Evolutionary conservation across 2,888 invertebrate species (phyloP).

Genomic region (Diogma glabrata): DNA sequence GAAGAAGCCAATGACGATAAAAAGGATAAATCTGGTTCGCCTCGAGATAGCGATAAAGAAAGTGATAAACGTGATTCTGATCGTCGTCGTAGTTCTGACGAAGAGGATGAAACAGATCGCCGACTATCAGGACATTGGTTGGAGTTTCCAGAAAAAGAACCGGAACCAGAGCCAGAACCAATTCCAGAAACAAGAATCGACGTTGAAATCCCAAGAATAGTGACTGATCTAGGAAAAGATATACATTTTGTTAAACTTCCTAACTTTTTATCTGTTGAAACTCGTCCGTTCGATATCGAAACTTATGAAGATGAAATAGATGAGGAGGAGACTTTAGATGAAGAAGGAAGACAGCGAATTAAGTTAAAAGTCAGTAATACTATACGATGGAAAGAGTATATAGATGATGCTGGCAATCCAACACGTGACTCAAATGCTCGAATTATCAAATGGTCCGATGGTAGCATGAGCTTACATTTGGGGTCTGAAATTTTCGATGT

Average conservation of each 20-base stretch:
- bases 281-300: constrained; percentile 86
- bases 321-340: constrained; percentile 94
- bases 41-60: constrained; percentile 21
- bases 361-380: constrained; percentile 96
- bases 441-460: constrained; percentile 95
- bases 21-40: constrained; percentile 26
- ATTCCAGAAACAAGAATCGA: constrained; percentile 90
- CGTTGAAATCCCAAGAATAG: constrained; percentile 92
- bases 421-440: constrained; percentile 88
- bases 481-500: constrained; percentile 98
- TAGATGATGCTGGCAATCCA: constrained; percentile 70
- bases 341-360: constrained; percentile 79
- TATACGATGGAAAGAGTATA: constrained; percentile 81
- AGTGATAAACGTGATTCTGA: constrained; percentile 22
- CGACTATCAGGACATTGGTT: not conserved
- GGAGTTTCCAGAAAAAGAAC: constrained; percentile 26
- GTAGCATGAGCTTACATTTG: constrained; percentile 91
- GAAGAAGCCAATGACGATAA: constrained; percentile 40
- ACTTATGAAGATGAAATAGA: constrained; percentile 98
- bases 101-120: constrained; percentile 34
- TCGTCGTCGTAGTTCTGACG: constrained; percentile 35
- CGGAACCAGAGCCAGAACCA: constrained; percentile 64
- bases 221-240: constrained; percentile 82
- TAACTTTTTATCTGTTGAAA: constrained; percentile 96
- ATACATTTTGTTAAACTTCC: constrained; percentile 95